phyloP scores from a whole-genome alignment of 2,888 invertebrate species.

The Agrochola litura region DNA sequence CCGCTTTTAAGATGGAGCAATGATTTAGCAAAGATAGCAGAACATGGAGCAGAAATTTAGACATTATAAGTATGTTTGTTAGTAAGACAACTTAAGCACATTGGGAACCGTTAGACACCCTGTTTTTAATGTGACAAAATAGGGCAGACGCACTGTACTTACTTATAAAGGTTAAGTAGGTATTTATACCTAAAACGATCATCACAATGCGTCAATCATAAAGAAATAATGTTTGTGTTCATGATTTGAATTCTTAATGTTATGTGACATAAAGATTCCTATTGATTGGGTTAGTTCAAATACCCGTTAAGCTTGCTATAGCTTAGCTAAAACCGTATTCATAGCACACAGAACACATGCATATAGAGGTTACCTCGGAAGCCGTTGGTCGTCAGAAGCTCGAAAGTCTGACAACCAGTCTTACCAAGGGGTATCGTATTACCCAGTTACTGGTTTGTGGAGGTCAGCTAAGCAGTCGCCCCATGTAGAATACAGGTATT shows the following conservation, averaged over 20 bases:
- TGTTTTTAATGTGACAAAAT: constrained; percentile 16
- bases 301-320: not conserved
- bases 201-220: constrained; percentile 45
- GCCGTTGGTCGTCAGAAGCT: too few species aligned
- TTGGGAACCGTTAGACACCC: constrained; percentile 8
- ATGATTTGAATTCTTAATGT: constrained; percentile 21
- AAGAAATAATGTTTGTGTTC: constrained; percentile 28
- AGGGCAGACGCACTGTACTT: not conserved
- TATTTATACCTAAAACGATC: constrained; percentile 11
- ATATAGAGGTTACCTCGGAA: not conserved
- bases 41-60: not conserved
- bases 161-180: not conserved
- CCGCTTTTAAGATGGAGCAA: too few species aligned
- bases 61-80: not conserved
- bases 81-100: not conserved
- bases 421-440: too few species aligned
- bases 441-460: too few species aligned
- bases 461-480: too few species aligned
- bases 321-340: not conserved
- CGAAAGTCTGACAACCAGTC: too few species aligned
- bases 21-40: too few species aligned
- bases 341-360: not conserved
- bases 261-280: not conserved
- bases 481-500: too few species aligned
- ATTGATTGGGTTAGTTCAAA: not conserved